Conservation (phyloP, 2,113 vertebrate species). For the Sterrhoptilus dennistouni region DNA sequence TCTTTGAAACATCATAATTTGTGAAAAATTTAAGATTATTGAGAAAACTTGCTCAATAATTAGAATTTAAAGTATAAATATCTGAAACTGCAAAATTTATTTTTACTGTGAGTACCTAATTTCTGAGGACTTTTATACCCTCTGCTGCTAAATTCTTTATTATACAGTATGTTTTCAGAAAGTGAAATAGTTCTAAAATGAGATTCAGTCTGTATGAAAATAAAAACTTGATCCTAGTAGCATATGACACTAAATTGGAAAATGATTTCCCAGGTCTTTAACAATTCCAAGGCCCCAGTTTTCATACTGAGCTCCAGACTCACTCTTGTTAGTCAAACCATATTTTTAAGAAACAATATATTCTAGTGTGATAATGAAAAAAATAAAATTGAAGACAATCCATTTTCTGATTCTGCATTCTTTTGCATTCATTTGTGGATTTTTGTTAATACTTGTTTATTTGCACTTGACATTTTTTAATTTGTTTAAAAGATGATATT, state of each 20-base stretch:
- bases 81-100: background rate
- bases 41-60: background rate
- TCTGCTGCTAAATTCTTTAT: background rate
- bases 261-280: background rate
- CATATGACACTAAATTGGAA: background rate
- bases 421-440: background rate
- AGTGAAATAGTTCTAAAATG: background rate
- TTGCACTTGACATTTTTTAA: background rate
- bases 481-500: background rate
- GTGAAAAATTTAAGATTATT: background rate
- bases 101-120: background rate
- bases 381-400: background rate
- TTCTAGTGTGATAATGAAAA: slow-evolving; percentile 42
- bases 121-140: background rate
- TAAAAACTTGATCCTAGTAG: background rate
- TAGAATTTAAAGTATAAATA: background rate
- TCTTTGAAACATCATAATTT: background rate
- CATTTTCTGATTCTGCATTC: background rate
- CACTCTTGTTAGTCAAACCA: background rate
- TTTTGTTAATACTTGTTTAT: background rate
- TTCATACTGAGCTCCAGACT: slow-evolving; percentile 31
- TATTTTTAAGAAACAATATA: slow-evolving; percentile 49
- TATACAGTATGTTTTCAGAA: background rate
- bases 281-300: background rate
- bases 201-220: background rate